Conservation (phyloP, 2,888 invertebrate genomes). For the Sympetrum striolatum region DNA sequence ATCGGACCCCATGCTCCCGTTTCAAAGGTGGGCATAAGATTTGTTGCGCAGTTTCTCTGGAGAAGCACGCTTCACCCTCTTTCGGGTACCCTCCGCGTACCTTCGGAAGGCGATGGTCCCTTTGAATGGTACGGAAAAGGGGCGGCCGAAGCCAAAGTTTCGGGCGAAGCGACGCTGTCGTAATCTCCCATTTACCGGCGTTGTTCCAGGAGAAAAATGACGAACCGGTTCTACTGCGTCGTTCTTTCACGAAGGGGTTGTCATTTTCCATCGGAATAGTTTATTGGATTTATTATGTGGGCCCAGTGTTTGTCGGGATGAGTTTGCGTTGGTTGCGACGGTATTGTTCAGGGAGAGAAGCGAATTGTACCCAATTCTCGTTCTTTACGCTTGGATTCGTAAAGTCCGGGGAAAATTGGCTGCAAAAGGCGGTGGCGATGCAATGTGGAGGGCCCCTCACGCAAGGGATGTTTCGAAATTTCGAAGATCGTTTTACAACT, state of each 20-base stretch:
- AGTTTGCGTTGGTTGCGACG: not conserved
- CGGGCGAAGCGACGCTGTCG: not conserved
- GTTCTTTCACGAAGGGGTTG: not conserved
- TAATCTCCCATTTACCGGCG: constrained; percentile 24
- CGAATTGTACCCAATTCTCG: not conserved
- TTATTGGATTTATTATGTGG: not conserved
- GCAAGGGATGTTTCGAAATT: not conserved
- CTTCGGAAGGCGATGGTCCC: not conserved
- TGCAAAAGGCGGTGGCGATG: no score
- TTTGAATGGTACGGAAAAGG: not conserved
- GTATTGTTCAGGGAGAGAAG: not conserved
- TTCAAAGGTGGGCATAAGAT: not conserved
- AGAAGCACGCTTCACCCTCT: not conserved
- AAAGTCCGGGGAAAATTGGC: not conserved
- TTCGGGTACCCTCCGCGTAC: not conserved
- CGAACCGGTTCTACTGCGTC: not conserved
- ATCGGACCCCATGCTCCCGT: not conserved
- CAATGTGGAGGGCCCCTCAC: no score
- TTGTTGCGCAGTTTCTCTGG: constrained; percentile 28
- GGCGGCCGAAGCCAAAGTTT: not conserved
- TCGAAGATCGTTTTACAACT: not conserved
- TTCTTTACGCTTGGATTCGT: not conserved
- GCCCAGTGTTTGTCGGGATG: not conserved
- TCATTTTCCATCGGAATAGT: not conserved
- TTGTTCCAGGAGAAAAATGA: constrained; percentile 25